Base-by-base conservation (phyloP, 2,797 vertebrate species). In the Morelia viridis region DNA sequence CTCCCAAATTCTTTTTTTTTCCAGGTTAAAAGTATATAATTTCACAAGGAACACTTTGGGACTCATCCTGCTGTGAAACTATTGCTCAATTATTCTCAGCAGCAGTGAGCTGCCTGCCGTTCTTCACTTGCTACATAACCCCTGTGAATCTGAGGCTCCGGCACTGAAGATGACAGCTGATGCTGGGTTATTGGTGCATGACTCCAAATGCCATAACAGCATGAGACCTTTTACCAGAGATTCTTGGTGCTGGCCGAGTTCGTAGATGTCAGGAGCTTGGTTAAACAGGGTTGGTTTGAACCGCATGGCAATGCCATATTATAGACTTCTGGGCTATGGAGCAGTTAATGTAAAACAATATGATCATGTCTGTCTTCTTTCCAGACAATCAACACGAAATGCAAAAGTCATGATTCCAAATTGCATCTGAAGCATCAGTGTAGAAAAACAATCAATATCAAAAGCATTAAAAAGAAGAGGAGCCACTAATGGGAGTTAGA, bases 61-160 rank as follows among this genome's bases (percentile, higher is more conserved):
- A 93, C 93, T 95, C 90, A 94, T 93, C 97, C 96, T n/a, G 91
- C 97, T 96, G 96, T 93, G 97, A 97, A 96, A 88, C 90, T 94
- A 93, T 97, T 96, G 96, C 96, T 96, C 94, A 96, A 64, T 97
- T 97, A 97, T 90, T 97, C 96, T 96, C 96, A 96, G 96, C 93
- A 93, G 96, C 92, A 89, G 92, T 0, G 35, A 96, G 97, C 91
- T 96, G 94, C 89, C 93, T 95, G 60, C 61, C 85, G 46, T 71
- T 93, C 95, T 92, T 94, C 89, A 95, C 93, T 80, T 93, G 95
- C 91, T 94, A 94, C 93, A 93, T 92, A 95, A 60, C 89, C 87
- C 71, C 94, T 60, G 83, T 92, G 93, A 95, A 96, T 94, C 94
- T 96, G 95, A 93, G 94, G 92, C 89, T 53, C 93, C 3, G 22